A percentile compares a stretch with the other conserved stretches of the same genome.
These are phyloP conservation scores for Toxonevra muliebris DNA, from an alignment of 2,888 invertebrate species.

Conservation along the genomic window DNA sequence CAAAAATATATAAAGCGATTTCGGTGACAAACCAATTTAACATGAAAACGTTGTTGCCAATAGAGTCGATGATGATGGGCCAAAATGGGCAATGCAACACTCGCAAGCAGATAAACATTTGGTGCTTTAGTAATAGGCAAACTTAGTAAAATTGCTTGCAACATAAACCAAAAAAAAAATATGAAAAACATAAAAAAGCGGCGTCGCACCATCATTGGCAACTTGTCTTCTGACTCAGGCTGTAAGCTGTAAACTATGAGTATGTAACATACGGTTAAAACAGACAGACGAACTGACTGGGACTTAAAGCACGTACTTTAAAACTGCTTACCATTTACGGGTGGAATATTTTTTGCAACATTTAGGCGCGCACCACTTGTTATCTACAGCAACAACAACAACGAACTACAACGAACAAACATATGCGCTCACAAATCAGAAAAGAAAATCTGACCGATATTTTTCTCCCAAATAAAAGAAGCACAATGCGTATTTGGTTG, in stretches of 20 bases:
- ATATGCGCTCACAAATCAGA: too few species aligned
- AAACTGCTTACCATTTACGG: too few species aligned
- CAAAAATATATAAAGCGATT: slow-evolving; percentile 10
- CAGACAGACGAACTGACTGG: too few species aligned
- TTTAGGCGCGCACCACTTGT: too few species aligned
- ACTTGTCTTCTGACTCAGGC: slow-evolving; percentile 16
- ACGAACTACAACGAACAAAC: too few species aligned
- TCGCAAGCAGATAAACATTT: slow-evolving; percentile 6
- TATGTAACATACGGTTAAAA: neutral
- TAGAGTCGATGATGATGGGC: slow-evolving; percentile 9
- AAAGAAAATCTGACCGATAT: too few species aligned
- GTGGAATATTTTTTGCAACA: too few species aligned
- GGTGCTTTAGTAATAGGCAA: slow-evolving; percentile 23
- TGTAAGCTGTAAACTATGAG: slow-evolving; percentile 18
- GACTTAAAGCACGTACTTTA: too few species aligned
- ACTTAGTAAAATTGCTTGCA: neutral
- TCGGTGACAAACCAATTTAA: slow-evolving; percentile 15
- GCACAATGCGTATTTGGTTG: too few species aligned
- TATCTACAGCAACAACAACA: too few species aligned
- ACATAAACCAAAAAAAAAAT: neutral
- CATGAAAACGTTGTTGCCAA: slow-evolving; percentile 16
- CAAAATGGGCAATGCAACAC: slow-evolving; percentile 26
- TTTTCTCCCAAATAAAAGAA: too few species aligned
- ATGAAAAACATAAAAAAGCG: too few species aligned
- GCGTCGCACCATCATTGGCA: slow-evolving; percentile 27